Evolutionary conservation across 2,113 vertebrate genomes (phyloP), one percentile per base, ranked within the genome.

Genomic region (Dromiciops gliroides): DNA sequence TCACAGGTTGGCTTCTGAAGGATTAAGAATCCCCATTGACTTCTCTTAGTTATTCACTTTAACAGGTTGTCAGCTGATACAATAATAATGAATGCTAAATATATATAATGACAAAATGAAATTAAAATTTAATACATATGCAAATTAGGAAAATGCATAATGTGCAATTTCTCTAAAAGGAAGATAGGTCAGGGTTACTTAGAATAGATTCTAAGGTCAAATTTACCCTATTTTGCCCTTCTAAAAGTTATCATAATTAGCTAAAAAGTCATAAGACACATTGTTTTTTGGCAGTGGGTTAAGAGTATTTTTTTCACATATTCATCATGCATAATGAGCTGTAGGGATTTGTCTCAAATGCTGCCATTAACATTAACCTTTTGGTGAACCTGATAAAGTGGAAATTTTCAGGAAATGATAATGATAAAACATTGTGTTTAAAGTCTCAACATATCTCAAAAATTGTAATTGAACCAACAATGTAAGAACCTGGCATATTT

Each of bases 331-430:
- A 91, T 94, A 96, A 96, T 25, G 90, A 97, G 95, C 94, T 89
- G 89, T n/a, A 92, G 93, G 89, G 93, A 97, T 90, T 97, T 97
- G 96, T 97, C 93, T 93, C 90, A 94, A 97, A 96, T 92, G 93
- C 95, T 97, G 75, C 31, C 22, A 97, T 96, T 97, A 97, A 94
- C 90, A 52, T 97, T 97, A 97, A 97, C 97, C 97, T 97, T 95
- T 94, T 93, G 44, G 26, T 97, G 97, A 97, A 98, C 95, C n/a
- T 95, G 93, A 92, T 89, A 83, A 67, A 83, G 95, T 96, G 96
- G 94, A 95, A 94, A 83, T 51, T 51, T 93, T 93, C 94, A 94
- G 96, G 96, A 97, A 97, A 96, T 91, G 95, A 94, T 89, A 95
- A 56, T 93, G 95, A 93, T 25, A 94, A 48, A 96, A 93, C 90